phyloP scores from a whole-genome alignment of 2,113 vertebrate genomes.

The Atrichornis clamosus region DNA sequence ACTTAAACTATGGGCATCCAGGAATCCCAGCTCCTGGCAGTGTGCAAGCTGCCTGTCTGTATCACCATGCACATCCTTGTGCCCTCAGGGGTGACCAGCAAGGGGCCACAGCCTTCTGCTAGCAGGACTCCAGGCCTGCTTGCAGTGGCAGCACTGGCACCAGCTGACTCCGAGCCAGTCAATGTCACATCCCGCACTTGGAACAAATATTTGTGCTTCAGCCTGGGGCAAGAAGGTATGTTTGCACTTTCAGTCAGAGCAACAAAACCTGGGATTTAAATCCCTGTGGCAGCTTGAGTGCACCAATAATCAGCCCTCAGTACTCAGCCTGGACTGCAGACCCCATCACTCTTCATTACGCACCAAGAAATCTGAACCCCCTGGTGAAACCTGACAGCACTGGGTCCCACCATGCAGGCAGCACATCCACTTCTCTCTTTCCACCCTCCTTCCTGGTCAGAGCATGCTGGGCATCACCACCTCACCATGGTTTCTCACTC shows the following conservation, averaged over 20 bases:
- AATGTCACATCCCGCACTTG: background rate
- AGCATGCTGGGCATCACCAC: background rate
- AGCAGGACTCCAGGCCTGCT: background rate
- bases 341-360: background rate
- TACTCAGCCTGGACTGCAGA: background rate
- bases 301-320: fast-evolving
- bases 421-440: background rate
- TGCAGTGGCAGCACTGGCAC: fast-evolving
- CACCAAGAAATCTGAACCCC: background rate
- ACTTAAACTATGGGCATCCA: background rate
- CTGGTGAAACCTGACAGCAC: background rate
- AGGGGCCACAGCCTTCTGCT: background rate
- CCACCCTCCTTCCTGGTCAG: background rate
- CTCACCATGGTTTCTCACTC: background rate
- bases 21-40: background rate
- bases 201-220: background rate
- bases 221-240: background rate
- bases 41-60: background rate
- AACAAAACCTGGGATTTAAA: background rate
- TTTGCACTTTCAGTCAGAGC: background rate
- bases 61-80: background rate
- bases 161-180: background rate
- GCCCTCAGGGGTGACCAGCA: background rate
- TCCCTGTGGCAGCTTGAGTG: background rate
- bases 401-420: background rate